phyloP scores from a whole-genome alignment of 2,888 invertebrate genomes.

The Polymixis flavicincta region DNA sequence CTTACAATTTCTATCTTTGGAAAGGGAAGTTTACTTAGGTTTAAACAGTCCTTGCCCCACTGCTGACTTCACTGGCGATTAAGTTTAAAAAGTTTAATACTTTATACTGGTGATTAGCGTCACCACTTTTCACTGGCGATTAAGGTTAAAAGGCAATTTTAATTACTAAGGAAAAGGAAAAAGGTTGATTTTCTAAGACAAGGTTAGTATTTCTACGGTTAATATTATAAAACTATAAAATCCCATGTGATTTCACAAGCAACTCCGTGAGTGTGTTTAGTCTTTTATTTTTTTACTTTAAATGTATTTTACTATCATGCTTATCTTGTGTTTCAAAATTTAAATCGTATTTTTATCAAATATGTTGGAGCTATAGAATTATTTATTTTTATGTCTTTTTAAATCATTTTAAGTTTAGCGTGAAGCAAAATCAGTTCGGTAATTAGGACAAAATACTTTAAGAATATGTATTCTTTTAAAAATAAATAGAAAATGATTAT shows the following conservation, averaged over 20 bases:
- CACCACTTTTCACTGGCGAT: conserved; percentile 41
- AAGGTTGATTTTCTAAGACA: conserved; percentile 37
- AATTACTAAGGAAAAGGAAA: background rate
- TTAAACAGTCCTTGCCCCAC: background rate
- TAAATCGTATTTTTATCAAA: background rate
- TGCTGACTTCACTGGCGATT: background rate
- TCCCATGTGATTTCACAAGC: conserved; percentile 78
- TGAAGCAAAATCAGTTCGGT: conserved; percentile 37
- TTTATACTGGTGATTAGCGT: background rate
- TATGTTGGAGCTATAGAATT: background rate
- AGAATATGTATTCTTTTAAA: background rate
- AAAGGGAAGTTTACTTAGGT: background rate
- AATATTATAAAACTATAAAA: conserved; percentile 69
- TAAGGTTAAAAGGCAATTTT: background rate
- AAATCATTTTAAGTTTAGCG: conserved; percentile 21
- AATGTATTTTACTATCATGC: conserved; percentile 75
- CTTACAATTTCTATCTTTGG: background rate
- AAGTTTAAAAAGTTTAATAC: conserved; percentile 3
- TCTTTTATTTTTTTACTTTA: conserved; percentile 73
- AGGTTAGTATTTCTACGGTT: conserved; percentile 80
- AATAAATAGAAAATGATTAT: conserved; percentile 31
- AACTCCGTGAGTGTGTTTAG: conserved; percentile 86
- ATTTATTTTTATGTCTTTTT: background rate
- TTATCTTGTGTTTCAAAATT: conserved; percentile 2
- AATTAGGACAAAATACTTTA: background rate